Conservation (phyloP, 2,888 invertebrate genomes). For the Heteromurus nitidus region DNA sequence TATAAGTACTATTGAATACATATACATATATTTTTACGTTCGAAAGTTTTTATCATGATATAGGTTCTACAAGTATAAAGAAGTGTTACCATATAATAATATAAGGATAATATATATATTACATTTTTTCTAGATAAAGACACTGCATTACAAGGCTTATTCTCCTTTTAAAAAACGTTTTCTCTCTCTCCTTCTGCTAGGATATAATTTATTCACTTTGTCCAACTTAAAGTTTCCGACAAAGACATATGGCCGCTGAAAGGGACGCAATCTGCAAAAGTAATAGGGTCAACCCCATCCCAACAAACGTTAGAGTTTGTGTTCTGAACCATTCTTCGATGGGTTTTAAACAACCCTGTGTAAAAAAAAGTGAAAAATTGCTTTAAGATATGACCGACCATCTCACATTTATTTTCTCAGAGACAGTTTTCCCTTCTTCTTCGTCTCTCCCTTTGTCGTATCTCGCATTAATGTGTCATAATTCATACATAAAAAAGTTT, state of each 20-base stretch:
- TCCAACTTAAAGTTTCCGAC: constrained; percentile 66
- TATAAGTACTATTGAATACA: background rate
- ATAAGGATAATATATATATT: no score
- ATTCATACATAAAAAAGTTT: no score
- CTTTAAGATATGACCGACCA: background rate
- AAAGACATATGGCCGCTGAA: constrained; percentile 72
- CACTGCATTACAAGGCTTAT: background rate
- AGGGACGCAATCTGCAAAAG: constrained; percentile 71
- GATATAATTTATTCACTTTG: background rate
- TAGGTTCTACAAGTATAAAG: no score
- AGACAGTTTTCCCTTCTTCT: no score
- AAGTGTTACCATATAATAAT: no score
- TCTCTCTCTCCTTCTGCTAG: background rate
- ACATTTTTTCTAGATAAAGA: background rate
- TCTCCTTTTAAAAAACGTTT: background rate
- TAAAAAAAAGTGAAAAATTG: background rate
- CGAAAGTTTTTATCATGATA: no score
- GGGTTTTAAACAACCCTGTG: constrained; percentile 70
- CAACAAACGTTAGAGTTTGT: constrained; percentile 71
- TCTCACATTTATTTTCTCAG: no score
- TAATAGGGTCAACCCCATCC: constrained; percentile 71
- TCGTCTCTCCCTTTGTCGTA: no score
- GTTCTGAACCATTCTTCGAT: constrained; percentile 72
- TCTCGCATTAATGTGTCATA: no score
- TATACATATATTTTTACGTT: background rate